phyloP scores from a whole-genome alignment of 37 sponge, comb jelly and placozoan species.

The Crambe crambe region DNA sequence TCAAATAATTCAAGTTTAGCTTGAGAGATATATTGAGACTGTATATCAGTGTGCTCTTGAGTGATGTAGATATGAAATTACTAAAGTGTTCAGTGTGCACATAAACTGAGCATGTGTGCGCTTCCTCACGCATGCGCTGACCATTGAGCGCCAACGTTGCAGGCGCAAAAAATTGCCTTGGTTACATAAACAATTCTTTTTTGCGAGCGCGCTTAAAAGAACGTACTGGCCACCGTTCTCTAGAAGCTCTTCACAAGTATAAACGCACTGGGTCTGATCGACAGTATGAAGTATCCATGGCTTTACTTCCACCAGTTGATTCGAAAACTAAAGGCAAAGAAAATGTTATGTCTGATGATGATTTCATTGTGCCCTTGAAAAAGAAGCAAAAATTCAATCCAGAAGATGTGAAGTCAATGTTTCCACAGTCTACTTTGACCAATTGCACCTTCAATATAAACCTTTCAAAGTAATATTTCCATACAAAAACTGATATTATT shows the following conservation, averaged over 20 bases:
- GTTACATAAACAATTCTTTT: too few species aligned
- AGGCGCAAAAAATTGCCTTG: too few species aligned
- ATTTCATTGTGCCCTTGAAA: not conserved
- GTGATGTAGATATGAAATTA: too few species aligned
- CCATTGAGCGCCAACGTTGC: too few species aligned
- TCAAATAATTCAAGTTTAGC: too few species aligned
- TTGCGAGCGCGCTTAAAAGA: conserved; percentile 22
- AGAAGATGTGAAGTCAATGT: conserved; percentile 6
- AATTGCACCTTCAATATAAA: conserved; percentile 28
- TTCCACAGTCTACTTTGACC: conserved; percentile 14
- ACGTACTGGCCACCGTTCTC: conserved; percentile 19
- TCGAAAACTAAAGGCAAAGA: not conserved
- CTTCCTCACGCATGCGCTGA: too few species aligned
- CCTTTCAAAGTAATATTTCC: not conserved
- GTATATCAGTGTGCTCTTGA: too few species aligned
- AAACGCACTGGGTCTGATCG: conserved; percentile 33
- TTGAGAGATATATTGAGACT: too few species aligned
- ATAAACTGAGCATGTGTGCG: too few species aligned
- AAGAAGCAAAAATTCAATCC: conserved; percentile 20
- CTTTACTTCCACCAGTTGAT: conserved; percentile 4
- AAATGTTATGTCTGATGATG: not conserved
- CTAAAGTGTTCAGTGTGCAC: too few species aligned
- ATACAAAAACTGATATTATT: too few species aligned
- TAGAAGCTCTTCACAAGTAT: conserved; percentile 34
- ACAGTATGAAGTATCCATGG: conserved; percentile 25